phyloP scores from a whole-genome alignment of 2,797 vertebrate species.

The Enteromius treurensis region DNA sequence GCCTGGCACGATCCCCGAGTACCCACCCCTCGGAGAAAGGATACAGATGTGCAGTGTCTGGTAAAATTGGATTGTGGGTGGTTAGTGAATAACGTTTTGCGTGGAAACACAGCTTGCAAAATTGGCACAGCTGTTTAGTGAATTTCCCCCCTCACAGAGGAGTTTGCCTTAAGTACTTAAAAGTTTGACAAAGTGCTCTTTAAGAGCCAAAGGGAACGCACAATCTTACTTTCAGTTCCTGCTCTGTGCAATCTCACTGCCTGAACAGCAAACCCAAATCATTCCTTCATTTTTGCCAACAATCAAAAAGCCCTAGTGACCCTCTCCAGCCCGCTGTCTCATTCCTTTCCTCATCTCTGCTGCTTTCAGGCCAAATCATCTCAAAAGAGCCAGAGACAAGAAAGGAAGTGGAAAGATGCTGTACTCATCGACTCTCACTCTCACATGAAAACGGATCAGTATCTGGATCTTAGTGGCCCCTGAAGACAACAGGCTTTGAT shows the following conservation, averaged over 20 bases:
- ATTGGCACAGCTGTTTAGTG: conserved; percentile 5
- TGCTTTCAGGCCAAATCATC: conserved; percentile 43
- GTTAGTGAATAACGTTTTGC: conserved; percentile 8
- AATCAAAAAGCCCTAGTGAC: conserved; percentile 37
- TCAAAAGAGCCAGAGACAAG: conserved; percentile 37
- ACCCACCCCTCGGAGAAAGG: no score
- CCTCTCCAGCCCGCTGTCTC: conserved; percentile 29
- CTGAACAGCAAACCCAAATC: conserved; percentile 40
- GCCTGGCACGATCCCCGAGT: no score
- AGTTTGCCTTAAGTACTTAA: conserved; percentile 15
- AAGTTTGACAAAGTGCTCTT: conserved; percentile 25
- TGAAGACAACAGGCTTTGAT: conserved; percentile 58
- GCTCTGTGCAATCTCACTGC: conserved; percentile 19
- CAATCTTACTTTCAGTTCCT: conserved; percentile 14
- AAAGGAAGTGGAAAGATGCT: conserved; percentile 42
- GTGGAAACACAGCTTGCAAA: not conserved
- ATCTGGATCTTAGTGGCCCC: conserved; percentile 40
- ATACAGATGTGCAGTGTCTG: not conserved
- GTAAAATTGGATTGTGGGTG: not conserved
- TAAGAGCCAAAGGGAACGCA: not conserved
- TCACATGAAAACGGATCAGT: conserved; percentile 40
- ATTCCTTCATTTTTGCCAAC: conserved; percentile 36
- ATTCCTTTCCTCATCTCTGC: conserved; percentile 31
- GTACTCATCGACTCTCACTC: conserved; percentile 42
- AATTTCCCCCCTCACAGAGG: not conserved